Evolutionary conservation across 2,113 vertebrate species (phyloP), one percentile per base, ranked within the genome.

Genomic region (Misgurnus anguillicaudatus): DNA sequence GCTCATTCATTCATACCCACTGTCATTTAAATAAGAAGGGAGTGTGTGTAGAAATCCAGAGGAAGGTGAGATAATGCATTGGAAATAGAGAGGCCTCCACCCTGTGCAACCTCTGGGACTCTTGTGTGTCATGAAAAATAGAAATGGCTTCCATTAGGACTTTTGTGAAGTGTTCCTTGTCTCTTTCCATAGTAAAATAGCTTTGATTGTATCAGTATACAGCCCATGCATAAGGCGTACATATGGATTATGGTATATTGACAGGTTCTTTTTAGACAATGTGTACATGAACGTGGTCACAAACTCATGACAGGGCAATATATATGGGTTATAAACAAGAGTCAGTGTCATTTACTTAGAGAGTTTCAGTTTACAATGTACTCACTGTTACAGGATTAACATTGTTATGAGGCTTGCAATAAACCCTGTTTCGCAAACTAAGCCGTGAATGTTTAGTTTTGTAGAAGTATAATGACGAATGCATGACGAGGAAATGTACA

Each of bases 11-110:
- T 41, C 45, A 36, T 39, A 31, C 53, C 14, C 41, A 74, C n/a
- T 6, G 41, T 75, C 4, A 75, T 75, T 75, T 75, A 9, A 74
- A 21, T 62, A 16, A 61, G 42, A 71, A 39, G 47, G 19, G 19
- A 9, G 6, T 60, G 36, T 55, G 47, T 21, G 51, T 45, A 13
- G 36, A 45, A 41, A 6, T 13, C 42, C 36, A 19, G 57, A 61
- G 70, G 36, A 65, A 67, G 62, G 64, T 67, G 70, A 66, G 80
- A 76, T 47, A 62, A 47, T 51, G 60, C 58, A 21, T 66, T 63
- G 57, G 58, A 69, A 82, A 71, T 68, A 58, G 38, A 71, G 55
- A 47, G 55, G 3, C 10, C 58, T 51, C 36, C 48, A 77, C 60
- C 80, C 74, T 55, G 38, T 41, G 24, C 61, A 53, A 45, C 42